A percentile compares a stretch with the other conserved stretches of the same genome.
phyloP scores from a whole-genome alignment of 2,113 vertebrate species.

The Rhipidura dahli region DNA sequence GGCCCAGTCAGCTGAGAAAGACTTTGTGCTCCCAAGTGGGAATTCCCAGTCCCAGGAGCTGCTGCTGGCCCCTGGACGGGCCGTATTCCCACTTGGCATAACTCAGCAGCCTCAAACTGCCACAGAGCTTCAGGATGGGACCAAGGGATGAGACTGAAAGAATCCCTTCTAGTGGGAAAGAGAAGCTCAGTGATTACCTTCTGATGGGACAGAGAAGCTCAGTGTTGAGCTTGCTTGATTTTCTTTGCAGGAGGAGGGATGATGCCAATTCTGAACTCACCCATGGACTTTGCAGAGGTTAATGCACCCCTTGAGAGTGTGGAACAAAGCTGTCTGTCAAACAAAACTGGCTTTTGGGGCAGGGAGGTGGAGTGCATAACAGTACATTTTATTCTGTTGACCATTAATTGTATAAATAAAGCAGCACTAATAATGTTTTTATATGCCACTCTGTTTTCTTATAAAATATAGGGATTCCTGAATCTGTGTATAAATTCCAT shows the following conservation, averaged over 20 bases:
- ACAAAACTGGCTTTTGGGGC: not conserved
- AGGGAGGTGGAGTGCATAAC: not conserved
- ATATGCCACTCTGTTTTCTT: conserved; percentile 53
- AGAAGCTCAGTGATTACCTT: conserved; percentile 72
- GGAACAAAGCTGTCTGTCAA: conserved; percentile 50
- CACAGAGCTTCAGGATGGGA: conserved; percentile 18
- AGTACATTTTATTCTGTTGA: conserved; percentile 44
- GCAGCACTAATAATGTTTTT: conserved; percentile 27
- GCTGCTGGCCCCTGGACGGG: not conserved
- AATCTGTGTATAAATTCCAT: conserved; percentile 49
- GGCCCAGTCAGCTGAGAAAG: not conserved
- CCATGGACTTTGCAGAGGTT: conserved; percentile 47
- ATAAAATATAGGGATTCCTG: conserved; percentile 49
- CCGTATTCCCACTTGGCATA: not conserved
- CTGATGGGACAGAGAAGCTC: conserved; percentile 58
- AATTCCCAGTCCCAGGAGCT: not conserved
- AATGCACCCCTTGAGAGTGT: conserved; percentile 15
- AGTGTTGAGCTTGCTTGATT: conserved; percentile 71
- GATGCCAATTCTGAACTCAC: conserved; percentile 76
- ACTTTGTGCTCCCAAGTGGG: not conserved
- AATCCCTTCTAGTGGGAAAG: conserved; percentile 61
- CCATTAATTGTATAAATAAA: conserved; percentile 55
- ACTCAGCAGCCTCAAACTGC: not conserved
- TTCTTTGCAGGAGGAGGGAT: conserved; percentile 74
- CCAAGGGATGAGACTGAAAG: conserved; percentile 63